Conservation (phyloP, 1,140 invertebrate genomes). For the Mya arenaria region DNA sequence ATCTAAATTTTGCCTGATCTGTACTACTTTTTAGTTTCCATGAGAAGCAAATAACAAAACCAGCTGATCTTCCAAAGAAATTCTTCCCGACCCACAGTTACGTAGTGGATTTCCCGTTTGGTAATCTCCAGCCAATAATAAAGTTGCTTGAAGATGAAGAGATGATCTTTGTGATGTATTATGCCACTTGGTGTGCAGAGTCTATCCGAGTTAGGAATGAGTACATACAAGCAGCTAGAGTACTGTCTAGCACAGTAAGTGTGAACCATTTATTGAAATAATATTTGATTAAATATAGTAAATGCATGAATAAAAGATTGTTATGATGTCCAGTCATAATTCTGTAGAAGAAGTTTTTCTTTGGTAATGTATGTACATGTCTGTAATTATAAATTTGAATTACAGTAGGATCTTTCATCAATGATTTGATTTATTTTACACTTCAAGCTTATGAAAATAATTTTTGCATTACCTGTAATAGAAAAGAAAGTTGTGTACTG, state of each 20-base stretch:
- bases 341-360: no score
- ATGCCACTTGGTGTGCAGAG: slow-evolving; percentile 94
- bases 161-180: slow-evolving; percentile 90
- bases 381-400: no score
- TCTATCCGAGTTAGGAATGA: slow-evolving; percentile 87
- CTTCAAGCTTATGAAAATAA: no score
- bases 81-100: slow-evolving; percentile 68
- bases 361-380: no score
- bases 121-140: slow-evolving; percentile 65
- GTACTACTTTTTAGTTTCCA: slow-evolving; percentile 59
- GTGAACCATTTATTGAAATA: no score
- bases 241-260: slow-evolving; percentile 69
- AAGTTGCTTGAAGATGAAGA: slow-evolving; percentile 69
- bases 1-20: slow-evolving; percentile 83
- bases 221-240: slow-evolving; percentile 88
- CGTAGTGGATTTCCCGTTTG: slow-evolving; percentile 70
- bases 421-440: no score
- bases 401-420: no score
- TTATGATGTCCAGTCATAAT: no score
- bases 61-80: slow-evolving; percentile 61
- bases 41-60: slow-evolving; percentile 61
- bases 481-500: no score
- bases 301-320: no score
- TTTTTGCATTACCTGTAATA: no score
- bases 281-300: no score